Conservation (phyloP, 2,113 vertebrate genomes). For the Bubo blakistoni region DNA sequence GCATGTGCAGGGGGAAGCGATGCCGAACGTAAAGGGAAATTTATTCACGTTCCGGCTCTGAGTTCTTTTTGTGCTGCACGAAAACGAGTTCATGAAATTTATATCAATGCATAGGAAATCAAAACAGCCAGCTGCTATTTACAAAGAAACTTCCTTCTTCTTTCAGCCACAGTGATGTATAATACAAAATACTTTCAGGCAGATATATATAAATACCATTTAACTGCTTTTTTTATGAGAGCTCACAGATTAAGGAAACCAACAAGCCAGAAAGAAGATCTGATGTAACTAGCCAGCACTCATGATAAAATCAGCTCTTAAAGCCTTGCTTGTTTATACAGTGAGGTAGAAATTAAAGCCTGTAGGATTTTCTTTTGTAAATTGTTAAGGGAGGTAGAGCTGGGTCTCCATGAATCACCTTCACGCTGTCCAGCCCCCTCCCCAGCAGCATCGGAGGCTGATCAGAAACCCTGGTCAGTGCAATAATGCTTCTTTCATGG, state of each 20-base stretch:
- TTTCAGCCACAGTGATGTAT: conserved; percentile 36
- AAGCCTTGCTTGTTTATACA: neutral
- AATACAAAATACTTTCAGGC: neutral
- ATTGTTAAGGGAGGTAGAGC: neutral
- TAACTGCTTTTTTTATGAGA: neutral
- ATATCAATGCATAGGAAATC: neutral
- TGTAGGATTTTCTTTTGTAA: neutral
- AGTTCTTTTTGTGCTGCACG: neutral
- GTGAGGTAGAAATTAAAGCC: neutral
- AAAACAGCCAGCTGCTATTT: conserved; percentile 46
- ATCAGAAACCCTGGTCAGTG: neutral
- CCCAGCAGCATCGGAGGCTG: neutral
- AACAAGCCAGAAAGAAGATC: neutral
- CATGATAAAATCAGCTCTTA: neutral
- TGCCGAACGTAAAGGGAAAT: neutral
- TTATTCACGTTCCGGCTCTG: neutral
- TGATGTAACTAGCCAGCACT: neutral
- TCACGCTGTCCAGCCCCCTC: neutral
- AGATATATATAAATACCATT: neutral
- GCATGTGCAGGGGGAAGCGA: neutral
- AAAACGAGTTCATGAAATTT: conserved; percentile 38
- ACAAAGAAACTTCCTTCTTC: conserved; percentile 37
- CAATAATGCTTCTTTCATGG: neutral
- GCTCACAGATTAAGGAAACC: neutral
- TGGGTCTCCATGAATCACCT: neutral